These are phyloP conservation scores for Phocoena sinus DNA, from an alignment of 2,113 vertebrate genomes.

Conservation along the genomic window DNA sequence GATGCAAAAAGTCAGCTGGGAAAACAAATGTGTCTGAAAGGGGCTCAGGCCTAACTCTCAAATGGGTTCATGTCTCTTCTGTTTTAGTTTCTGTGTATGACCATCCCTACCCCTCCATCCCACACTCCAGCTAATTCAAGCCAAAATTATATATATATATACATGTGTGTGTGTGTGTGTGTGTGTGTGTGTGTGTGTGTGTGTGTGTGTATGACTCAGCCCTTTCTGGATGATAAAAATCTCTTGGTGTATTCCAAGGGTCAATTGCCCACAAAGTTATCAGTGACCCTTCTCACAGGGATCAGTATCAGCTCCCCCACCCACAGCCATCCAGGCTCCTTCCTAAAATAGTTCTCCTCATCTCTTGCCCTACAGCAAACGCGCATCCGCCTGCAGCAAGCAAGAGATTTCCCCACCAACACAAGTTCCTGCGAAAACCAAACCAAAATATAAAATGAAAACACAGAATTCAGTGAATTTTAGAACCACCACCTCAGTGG, in stretches of 20 bases:
- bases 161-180: too few relatives aligned
- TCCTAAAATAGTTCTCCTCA: constrained; percentile 49
- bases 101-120: not conserved
- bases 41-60: not conserved
- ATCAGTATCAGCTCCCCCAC: not conserved
- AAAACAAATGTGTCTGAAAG: not conserved
- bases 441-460: constrained; percentile 24
- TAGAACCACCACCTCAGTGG: not conserved
- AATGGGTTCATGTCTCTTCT: not conserved
- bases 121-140: not conserved
- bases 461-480: constrained; percentile 9
- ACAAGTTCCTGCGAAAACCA: constrained; percentile 16
- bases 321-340: not conserved
- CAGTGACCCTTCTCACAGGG: not conserved
- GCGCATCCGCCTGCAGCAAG: not conserved
- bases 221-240: constrained; percentile 32
- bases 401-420: constrained; percentile 2
- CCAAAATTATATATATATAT: not conserved
- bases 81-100: not conserved
- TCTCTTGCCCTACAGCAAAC: not conserved
- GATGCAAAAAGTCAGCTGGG: not conserved
- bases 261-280: constrained; percentile 45
- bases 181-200: too few relatives aligned
- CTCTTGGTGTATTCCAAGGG: not conserved
- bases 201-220: not conserved